Evolutionary conservation across 1,140 invertebrate genomes (phyloP), one percentile per base, ranked within the genome.

Genomic region (Homarus americanus): DNA sequence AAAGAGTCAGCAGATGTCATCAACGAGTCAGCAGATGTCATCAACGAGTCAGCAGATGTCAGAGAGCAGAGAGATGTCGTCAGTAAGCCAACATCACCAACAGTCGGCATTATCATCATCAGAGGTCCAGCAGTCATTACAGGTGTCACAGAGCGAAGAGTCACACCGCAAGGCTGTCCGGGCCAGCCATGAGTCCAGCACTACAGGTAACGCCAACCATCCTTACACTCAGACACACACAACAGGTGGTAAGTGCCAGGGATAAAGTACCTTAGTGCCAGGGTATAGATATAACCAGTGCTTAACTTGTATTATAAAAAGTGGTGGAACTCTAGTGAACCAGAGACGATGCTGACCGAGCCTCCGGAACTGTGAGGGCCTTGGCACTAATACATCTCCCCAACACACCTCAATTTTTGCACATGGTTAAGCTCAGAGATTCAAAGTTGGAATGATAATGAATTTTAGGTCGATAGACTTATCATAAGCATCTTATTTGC

Each of bases 141-240:
- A 86, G n/a, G 53, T 40, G 17, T 34, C 69, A 53, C 40, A 86
- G 7, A 86, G 28, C 24, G 49, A 75, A 34, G 83, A 80, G 41
- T 44, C 78, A 1, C 78, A 80, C 5, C 78, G 78, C 5, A 41
- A 36, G 15, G 78, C 78, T n/a, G 2, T 80, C n/a, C 49, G n/a
- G 78, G 78, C 40, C 24, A 44, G 40, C 44, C 78, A 80, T 12
- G 78, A 44, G 38, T 17, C 24, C 28, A 80, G 78, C 44, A 80
- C 41, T n/a, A 80, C 78, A 80, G 78, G 78, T 80, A 80, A 80
- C n/a, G n/a, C n/a, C n/a, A n/a, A n/a, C n/a, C n/a, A n/a, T 41
- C 7, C 40, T 9, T 10, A 9, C 12, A 24, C 20, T 20, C 58
- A 63, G 20, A 20, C 58, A 24, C 24, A 24, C 20, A 63, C 58